Base-by-base conservation (phyloP, 92 coral and sea anemone genomes). In the Epizoanthus fatuus region DNA sequence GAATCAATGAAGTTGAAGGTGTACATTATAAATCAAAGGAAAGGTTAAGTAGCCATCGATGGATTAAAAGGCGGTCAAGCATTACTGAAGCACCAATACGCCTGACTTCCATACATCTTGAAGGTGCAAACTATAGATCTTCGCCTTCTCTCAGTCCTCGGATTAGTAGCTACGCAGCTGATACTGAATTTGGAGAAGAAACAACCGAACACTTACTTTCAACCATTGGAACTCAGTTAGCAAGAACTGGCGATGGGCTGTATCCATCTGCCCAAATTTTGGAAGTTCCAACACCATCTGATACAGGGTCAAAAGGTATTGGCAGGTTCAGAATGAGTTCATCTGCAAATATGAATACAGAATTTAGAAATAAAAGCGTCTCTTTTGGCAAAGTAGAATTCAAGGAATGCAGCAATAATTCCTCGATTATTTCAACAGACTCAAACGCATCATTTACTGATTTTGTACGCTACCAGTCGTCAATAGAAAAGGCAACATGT, bases 101-200 rank as follows among this genome's bases (percentile, higher is more conserved):
- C 9, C 5, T 64, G 40, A 64, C 70, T 12, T 64, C 70, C 40
- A 64, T 64, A 12, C 15, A 39, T 64, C 1, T 64, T 25, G 40
- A 64, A 37, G 45, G 19, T 15, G 38, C 14, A 25, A 32, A 16
- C 15, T 16, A 32, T 64, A 12, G 70, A 2, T 64, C 70, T 37
- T 64, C 44, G 12, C 70, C 70, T 64, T 64, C 70, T 35, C 7
- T 64, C 70, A 64, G 70, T 16, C 70, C 70, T 64, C 40, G 42
- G 6, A 64, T 4, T 3, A 32, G 70, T 39, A 11, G 70, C 42
- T 64, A 12, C 70, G 0, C 38, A 12, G n/a, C 40, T 3, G 16
- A 25, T 25, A 10, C 70, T 8, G 42, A 12, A 2, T 2, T 3
- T 32, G 32, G n/a, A 64, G 42, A 13, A 32, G 13, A 64, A 15